phyloP scores from a whole-genome alignment of 2,888 invertebrate species.

The Cerastoderma edule region DNA sequence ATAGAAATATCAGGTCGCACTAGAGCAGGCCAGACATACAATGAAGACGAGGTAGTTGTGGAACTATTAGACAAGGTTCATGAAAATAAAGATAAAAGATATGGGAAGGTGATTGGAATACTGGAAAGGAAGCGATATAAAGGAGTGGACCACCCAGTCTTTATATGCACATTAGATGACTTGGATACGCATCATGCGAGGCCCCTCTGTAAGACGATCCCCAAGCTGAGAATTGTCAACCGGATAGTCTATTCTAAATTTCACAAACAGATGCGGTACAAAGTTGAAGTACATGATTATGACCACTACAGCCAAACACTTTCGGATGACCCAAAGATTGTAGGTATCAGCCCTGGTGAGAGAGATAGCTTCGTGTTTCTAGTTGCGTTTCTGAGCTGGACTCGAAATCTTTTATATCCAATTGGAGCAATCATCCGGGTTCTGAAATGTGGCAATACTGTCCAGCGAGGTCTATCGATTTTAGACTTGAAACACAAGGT shows the following conservation, averaged over 20 bases:
- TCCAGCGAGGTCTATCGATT: slow-evolving; percentile 45
- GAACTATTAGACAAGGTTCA: slow-evolving; percentile 51
- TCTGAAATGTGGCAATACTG: slow-evolving; percentile 42
- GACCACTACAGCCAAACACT: slow-evolving; percentile 31
- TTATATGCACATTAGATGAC: slow-evolving; percentile 66
- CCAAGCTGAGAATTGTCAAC: slow-evolving; percentile 64
- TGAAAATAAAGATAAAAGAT: slow-evolving; percentile 37
- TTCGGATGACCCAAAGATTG: slow-evolving; percentile 20
- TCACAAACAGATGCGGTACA: slow-evolving; percentile 27
- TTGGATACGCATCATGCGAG: slow-evolving; percentile 60
- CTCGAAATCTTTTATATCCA: slow-evolving; percentile 60
- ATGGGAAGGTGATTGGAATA: slow-evolving; percentile 65
- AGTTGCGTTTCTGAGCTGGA: slow-evolving; percentile 65
- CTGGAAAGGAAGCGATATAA: slow-evolving; percentile 31
- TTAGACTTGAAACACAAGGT: slow-evolving; percentile 56
- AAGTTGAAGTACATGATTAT: slow-evolving; percentile 61
- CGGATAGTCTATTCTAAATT: slow-evolving; percentile 21
- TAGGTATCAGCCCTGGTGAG: slow-evolving; percentile 52
- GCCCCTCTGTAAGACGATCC: slow-evolving; percentile 70
- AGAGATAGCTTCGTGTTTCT: slow-evolving; percentile 63
- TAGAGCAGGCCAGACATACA: slow-evolving; percentile 65
- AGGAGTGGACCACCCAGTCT: slow-evolving; percentile 58
- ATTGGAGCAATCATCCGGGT: slow-evolving; percentile 64
- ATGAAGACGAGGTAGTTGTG: slow-evolving; percentile 66
- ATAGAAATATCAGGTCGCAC: slow-evolving; percentile 65